Conservation (phyloP, 2,888 invertebrate genomes). For the Magallana nippona region DNA sequence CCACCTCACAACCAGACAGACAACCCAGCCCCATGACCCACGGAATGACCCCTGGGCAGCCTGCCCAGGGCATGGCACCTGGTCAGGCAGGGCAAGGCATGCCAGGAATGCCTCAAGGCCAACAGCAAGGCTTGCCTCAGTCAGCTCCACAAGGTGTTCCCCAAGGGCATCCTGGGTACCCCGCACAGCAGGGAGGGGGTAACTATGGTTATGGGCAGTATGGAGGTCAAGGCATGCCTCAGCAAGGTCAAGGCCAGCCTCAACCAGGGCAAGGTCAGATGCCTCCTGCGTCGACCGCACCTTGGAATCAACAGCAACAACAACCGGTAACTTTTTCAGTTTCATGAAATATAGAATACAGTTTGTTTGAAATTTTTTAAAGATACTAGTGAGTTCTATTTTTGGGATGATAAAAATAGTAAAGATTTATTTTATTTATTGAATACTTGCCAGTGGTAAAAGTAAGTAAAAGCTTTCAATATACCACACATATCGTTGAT, state of each 20-base stretch:
- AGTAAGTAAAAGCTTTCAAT: no score
- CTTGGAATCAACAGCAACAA: conserved; percentile 44
- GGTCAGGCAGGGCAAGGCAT: background rate
- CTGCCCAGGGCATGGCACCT: conserved; percentile 5
- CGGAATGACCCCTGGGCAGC: conserved; percentile 1
- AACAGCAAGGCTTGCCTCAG: conserved; percentile 42
- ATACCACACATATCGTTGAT: no score
- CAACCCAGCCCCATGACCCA: conserved; percentile 22
- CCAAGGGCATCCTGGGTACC: conserved; percentile 53
- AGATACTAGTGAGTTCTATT: no score
- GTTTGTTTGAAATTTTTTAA: background rate
- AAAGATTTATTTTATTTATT: no score
- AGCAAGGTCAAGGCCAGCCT: conserved; percentile 2
- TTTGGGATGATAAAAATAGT: no score
- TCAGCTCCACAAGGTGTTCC: conserved; percentile 50
- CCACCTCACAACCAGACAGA: conserved; percentile 10
- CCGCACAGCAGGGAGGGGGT: conserved; percentile 42
- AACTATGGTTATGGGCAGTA: conserved; percentile 33
- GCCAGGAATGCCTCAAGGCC: conserved; percentile 19
- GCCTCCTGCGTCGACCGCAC: conserved; percentile 37
- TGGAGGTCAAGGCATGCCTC: conserved; percentile 36
- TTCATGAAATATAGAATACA: background rate
- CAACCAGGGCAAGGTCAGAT: background rate
- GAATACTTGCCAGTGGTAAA: no score
- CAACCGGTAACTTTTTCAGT: background rate